Base-by-base conservation (phyloP, 2,797 vertebrate genomes). In the Hyperoplus immaculatus region DNA sequence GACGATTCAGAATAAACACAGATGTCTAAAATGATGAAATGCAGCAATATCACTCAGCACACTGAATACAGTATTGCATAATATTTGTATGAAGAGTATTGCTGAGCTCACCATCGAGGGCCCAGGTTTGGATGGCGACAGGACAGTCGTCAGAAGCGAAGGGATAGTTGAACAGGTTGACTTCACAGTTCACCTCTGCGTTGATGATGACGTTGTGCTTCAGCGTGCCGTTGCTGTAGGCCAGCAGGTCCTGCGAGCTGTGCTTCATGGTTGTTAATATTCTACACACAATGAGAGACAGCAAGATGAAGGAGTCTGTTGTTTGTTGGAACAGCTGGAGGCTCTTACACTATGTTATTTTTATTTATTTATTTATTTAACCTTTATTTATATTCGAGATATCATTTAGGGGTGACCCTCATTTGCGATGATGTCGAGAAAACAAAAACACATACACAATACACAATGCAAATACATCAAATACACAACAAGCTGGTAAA, bases 91-190 rank as follows among this genome's bases (percentile, higher is more conserved):
- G 29, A 1, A 12, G 9, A 58, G 42, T 47, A 11, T 2, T 41
- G 1, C 2, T 55, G 53, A 64, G 42, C 92, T 88, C 72, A 95
- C 95, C 80, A 0, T 47, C 15, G 6, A 1, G 0, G 6, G 58
- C n/a, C 89, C 90, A 94, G 61, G 87, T 83, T 29, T 95, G 88
- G 56, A 96, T 64, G 0, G 90, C 92, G 1, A 95, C 88, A 0
- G 94, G 93, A 43, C 95, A 96, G 0, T 3, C 1, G 11, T 95
- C 94, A 8, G 2, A 13, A 18, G 91, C 87, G 4, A 94, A 95
- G 5, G 95, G 94, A 46, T 94, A 95, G 67, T 87, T 94, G 81
- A 95, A 94, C 21, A 95, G 78, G 78, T 95, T 95, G 80, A 96
- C 71, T 15, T 90, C 90, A 73, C 95, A 96, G 86, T 83, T 70